These are phyloP conservation scores for Parelbella ahira DNA, from an alignment of 2,888 invertebrate species.

Conservation along the genomic window DNA sequence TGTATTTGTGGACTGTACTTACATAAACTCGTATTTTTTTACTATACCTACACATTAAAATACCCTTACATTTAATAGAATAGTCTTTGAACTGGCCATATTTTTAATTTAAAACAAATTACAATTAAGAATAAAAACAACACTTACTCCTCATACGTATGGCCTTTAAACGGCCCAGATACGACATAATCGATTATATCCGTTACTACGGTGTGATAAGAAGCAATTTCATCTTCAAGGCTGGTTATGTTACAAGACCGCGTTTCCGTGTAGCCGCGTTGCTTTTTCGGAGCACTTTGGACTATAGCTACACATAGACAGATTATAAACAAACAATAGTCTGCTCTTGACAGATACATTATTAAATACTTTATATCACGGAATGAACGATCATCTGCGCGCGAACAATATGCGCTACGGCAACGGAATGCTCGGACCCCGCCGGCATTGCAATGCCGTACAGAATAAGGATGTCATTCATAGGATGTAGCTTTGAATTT, in stretches of 20 bases:
- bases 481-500: not conserved
- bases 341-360: slow-evolving; percentile 3
- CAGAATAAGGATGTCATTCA: slow-evolving; percentile 13
- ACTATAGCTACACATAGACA: slow-evolving; percentile 27
- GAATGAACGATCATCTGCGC: not conserved
- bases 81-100: no score
- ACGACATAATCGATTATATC: slow-evolving; percentile 73
- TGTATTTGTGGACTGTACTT: no score
- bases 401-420: not conserved
- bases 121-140: no score
- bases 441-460: not conserved
- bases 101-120: no score
- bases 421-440: not conserved
- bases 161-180: slow-evolving; percentile 76
- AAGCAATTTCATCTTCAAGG: slow-evolving; percentile 78
- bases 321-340: slow-evolving; percentile 8
- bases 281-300: slow-evolving; percentile 33
- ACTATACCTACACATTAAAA: no score
- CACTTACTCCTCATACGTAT: slow-evolving; percentile 77
- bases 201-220: slow-evolving; percentile 73
- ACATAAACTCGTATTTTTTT: no score
- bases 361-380: not conserved
- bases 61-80: no score
- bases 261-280: slow-evolving; percentile 32
- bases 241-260: slow-evolving; percentile 43